Evolutionary conservation across 1,140 invertebrate species (phyloP), one percentile per base, ranked within the genome.

Genomic region (Proctacanthus coquilletti): DNA sequence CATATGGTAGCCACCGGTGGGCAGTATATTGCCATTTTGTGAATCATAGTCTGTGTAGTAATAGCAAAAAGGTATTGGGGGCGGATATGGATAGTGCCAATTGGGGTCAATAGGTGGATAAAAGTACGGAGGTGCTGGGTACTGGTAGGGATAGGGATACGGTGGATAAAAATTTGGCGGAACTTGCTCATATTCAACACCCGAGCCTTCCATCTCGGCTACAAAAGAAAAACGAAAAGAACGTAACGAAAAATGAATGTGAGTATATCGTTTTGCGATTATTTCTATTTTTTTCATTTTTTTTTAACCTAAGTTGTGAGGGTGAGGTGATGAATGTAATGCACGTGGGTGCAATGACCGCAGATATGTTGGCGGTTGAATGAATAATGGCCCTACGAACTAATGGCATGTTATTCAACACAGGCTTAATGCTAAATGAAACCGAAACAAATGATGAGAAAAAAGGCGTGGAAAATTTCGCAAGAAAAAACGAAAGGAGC

Each of bases 1-100:
- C n/a, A 39, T 42, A 3, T 52, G 41, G 40, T 50, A 53, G 13
- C 18, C 32, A 0, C 13, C 9, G 33, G 45, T 13, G 13, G 39
- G 17, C 5, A 8, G 15, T 2, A 45, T 42, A 5, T 18, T 37
- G 40, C 5, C 21, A 38, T 43, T 43, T 40, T 43, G 42, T 19
- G 35, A 34, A 38, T 43, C 42, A 31, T 27, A 40, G 18, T 40
- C 42, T 21, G 18, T 36, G 13, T n/a, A n/a, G n/a, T n/a, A n/a
- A n/a, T n/a, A n/a, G n/a, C n/a, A n/a, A n/a, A n/a, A n/a, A n/a
- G n/a, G n/a, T n/a, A n/a, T n/a, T n/a, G 35, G n/a, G n/a, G 25
- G 39, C 11, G 44, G 32, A 21, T 44, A 43, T 0, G 42, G 45
- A 34, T 47, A 51, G 13, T 44, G 42, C 21, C 3, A 3, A 14